Percentiles rank a stretch among this genome's conserved stretches.
These are phyloP conservation scores for Formicarius rufipectus DNA, from an alignment of 2,113 vertebrate genomes.

Conservation along the genomic window DNA sequence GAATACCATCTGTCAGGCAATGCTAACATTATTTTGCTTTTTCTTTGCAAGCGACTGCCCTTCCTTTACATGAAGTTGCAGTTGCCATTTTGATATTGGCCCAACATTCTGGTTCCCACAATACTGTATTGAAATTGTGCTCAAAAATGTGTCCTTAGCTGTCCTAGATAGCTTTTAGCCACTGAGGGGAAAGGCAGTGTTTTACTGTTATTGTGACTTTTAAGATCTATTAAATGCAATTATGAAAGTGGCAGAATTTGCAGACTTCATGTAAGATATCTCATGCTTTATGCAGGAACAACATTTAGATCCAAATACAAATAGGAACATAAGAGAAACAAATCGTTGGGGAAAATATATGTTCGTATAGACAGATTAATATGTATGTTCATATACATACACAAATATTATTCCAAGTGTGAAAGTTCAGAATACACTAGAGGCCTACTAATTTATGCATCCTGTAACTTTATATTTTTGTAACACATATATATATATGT, in stretches of 20 bases:
- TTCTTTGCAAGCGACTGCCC: background rate
- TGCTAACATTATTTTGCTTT: background rate
- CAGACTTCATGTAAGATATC: background rate
- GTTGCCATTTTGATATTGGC: background rate
- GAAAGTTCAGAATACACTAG: background rate
- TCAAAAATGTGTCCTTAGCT: background rate
- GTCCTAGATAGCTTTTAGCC: background rate
- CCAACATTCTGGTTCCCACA: background rate
- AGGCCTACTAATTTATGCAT: background rate
- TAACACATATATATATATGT: background rate
- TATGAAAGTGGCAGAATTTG: background rate
- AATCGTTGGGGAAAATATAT: rapidly evolving
- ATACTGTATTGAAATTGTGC: background rate
- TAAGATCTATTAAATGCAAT: background rate
- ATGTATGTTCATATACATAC: background rate
- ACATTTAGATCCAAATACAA: background rate
- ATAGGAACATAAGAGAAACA: background rate
- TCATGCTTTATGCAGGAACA: background rate
- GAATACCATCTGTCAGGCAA: background rate
- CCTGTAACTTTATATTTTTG: background rate
- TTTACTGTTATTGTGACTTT: background rate
- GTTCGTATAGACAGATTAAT: background rate
- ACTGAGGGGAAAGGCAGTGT: background rate
- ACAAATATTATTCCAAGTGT: background rate
- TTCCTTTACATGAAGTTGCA: background rate